Evolutionary conservation across 2,797 vertebrate species (phyloP), one percentile per base, ranked within the genome.

Genomic region (Aphelocoma californica): DNA sequence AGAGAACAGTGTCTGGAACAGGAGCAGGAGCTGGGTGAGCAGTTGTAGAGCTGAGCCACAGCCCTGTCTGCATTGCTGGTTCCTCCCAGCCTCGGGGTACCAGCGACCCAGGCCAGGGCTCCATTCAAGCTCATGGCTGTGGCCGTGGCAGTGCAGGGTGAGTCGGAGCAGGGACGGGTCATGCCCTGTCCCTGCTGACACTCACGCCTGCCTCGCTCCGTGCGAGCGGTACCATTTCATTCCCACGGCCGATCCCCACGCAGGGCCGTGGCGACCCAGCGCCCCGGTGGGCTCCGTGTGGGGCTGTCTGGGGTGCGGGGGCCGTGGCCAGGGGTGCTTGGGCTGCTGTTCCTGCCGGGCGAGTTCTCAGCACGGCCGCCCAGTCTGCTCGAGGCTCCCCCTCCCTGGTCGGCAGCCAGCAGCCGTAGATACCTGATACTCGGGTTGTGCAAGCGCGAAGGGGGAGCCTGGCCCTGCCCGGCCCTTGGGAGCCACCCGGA

Each of bases 381-480:
- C 58, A 28, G 53, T 70, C 88, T 88, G 67, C 79, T 92, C 51
- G 20, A 96, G 93, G 96, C 95, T 96, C 93, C 96, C 93, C 92
- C 96, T 96, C 32, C 95, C 96, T 96, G 96, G 96, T 93, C 86
- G 78, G 93, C 93, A 74, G 96, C 95, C 96, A 96, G 96, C 66
- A 67, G 95, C 80, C 31, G 90, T 92, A 96, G 95, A 96, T 94
- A 96, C 96, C 95, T 96, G 96, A 96, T 94, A 90, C 96, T 94
- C 45, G 69, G 82, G 96, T 96, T 96, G 96, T 96, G 96, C 95
- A 96, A 96, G 96, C 92, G 28, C 47, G 96, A 94, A 93, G 96
- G 96, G 96, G 96, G 96, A 95, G 96, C 96, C 92, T 94, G 96
- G 93, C 95, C 92, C 90, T 92, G 96, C 95, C 96, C 91, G 93